Conservation (phyloP, 2,888 invertebrate genomes). For the Cotesia congregata region DNA sequence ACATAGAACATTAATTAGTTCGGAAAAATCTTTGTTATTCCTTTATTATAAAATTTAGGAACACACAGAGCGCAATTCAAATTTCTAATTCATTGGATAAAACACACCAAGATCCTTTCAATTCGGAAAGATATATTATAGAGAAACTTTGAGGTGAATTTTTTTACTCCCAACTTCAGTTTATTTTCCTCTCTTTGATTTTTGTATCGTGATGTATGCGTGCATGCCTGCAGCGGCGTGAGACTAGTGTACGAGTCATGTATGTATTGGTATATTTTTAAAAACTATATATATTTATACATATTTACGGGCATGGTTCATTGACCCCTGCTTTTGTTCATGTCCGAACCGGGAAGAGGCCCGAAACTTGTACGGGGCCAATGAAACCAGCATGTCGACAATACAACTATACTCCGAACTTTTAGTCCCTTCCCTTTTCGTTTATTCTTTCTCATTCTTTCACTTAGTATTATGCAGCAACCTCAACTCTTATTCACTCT, state of each 20-base stretch:
- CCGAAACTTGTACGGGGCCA: slow-evolving; percentile 36
- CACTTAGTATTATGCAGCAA: slow-evolving; percentile 2
- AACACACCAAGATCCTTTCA: neutral
- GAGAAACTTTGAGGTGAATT: neutral
- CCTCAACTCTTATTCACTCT: slow-evolving; percentile 22
- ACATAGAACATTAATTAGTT: too few relatives aligned
- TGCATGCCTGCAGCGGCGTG: slow-evolving; percentile 28
- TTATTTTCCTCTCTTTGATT: neutral
- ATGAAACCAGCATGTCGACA: slow-evolving; percentile 37
- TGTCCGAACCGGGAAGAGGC: slow-evolving; percentile 56
- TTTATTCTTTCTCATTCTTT: slow-evolving; percentile 15
- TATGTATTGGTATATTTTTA: slow-evolving; percentile 29
- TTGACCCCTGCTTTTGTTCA: slow-evolving; percentile 64
- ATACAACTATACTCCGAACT: slow-evolving; percentile 10
- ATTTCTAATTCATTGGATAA: too few relatives aligned
- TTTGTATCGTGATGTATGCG: slow-evolving; percentile 12
- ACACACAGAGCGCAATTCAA: neutral
- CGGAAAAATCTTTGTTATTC: too few relatives aligned
- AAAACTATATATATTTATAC: slow-evolving; percentile 12
- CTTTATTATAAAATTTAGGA: neutral
- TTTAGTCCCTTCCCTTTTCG: slow-evolving; percentile 10
- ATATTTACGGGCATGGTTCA: slow-evolving; percentile 51
- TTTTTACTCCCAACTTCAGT: slow-evolving; percentile 13
- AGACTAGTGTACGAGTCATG: slow-evolving; percentile 15
- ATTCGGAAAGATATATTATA: neutral